phyloP scores from a whole-genome alignment of 2,113 vertebrate species.

The Ailurus styani region DNA sequence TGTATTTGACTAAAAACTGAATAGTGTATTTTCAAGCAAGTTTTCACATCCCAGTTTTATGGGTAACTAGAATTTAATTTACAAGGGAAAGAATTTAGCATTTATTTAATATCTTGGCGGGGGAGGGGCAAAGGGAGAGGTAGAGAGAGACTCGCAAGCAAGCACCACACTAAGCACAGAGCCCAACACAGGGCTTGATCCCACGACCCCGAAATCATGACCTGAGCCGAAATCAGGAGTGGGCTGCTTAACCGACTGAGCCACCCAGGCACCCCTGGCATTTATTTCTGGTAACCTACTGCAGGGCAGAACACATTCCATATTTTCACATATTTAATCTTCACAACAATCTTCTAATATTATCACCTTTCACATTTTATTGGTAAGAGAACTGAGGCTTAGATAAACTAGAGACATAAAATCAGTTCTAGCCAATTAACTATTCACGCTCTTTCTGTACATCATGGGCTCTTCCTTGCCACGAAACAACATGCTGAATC shows the following conservation, averaged over 20 bases:
- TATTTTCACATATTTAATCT: not conserved
- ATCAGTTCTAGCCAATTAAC: not conserved
- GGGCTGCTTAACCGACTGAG: not conserved
- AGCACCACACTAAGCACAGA: not conserved
- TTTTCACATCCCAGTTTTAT: not conserved
- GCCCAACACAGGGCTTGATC: not conserved
- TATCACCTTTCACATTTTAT: not conserved
- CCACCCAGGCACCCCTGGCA: not conserved
- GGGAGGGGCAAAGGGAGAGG: no score
- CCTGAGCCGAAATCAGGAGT: not conserved
- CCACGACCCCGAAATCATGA: not conserved
- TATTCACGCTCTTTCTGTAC: not conserved
- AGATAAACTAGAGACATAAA: not conserved
- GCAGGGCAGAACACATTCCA: not conserved
- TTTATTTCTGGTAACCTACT: not conserved
- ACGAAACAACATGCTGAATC: rapidly evolving
- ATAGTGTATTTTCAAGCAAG: not conserved
- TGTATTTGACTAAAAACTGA: not conserved
- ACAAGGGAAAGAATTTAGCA: not conserved
- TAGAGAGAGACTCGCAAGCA: not conserved
- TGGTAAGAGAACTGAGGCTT: not conserved
- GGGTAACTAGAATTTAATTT: not conserved
- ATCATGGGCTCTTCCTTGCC: not conserved
- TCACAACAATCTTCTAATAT: not conserved
- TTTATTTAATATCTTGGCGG: not conserved